Conservation (phyloP, 2,797 vertebrate genomes). For the Epinephelus malabaricus region DNA sequence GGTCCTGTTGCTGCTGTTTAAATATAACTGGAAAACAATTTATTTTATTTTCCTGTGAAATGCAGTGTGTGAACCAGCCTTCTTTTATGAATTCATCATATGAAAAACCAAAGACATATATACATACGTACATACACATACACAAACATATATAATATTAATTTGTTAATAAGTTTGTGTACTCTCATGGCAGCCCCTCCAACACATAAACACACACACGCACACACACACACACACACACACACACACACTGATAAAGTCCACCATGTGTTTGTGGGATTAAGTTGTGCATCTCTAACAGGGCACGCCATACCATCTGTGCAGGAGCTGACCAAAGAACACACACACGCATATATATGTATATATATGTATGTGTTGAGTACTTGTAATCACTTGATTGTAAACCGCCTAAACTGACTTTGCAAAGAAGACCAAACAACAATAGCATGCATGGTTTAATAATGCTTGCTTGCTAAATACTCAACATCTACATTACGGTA, state of each 20-base stretch:
- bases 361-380: background rate
- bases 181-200: no score
- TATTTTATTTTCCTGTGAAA: background rate
- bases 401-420: constrained; percentile 17
- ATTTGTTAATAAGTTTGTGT: no score
- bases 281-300: constrained; percentile 62
- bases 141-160: no score
- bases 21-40: background rate
- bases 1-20: background rate
- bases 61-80: background rate
- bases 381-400: constrained; percentile 8
- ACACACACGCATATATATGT: background rate
- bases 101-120: no score
- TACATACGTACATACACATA: no score
- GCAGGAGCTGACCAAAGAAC: constrained; percentile 58
- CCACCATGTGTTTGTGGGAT: constrained; percentile 71
- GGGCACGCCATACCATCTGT: constrained; percentile 75
- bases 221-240: constrained; percentile 1
- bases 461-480: constrained; percentile 7
- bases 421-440: constrained; percentile 15
- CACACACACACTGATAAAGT: constrained; percentile 37
- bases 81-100: no score
- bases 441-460: background rate
- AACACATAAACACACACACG: constrained; percentile 3
- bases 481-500: background rate